Evolutionary conservation across 2,797 vertebrate species (phyloP).

Genomic region (Mycteria americana): DNA sequence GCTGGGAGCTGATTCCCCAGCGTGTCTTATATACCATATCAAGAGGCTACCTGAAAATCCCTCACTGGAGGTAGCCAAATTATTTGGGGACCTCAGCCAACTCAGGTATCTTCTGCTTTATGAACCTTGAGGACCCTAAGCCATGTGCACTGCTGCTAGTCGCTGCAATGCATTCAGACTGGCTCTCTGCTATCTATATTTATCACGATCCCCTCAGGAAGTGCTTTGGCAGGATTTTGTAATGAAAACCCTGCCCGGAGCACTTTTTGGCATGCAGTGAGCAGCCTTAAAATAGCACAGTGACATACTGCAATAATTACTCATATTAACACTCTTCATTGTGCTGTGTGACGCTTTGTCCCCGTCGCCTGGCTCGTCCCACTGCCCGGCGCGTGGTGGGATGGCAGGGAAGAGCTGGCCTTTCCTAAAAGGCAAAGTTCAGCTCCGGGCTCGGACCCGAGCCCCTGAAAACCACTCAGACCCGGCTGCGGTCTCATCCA

Average conservation of each 20-base stretch:
- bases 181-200: slow-evolving; percentile 68
- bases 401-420: neutral
- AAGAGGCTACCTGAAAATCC: slow-evolving; percentile 63
- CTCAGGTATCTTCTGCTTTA: slow-evolving; percentile 54
- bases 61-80: slow-evolving; percentile 33
- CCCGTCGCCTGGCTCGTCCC: slow-evolving; percentile 7
- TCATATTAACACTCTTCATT: slow-evolving; percentile 64
- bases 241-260: slow-evolving; percentile 69
- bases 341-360: slow-evolving; percentile 36
- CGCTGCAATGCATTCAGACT: slow-evolving; percentile 25
- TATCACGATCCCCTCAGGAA: slow-evolving; percentile 68
- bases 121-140: slow-evolving; percentile 53
- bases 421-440: slow-evolving; percentile 38
- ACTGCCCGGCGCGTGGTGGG: neutral
- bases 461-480: neutral
- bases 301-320: slow-evolving; percentile 71
- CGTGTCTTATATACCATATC: neutral
- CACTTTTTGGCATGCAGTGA: slow-evolving; percentile 54
- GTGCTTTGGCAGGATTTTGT: slow-evolving; percentile 68
- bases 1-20: neutral
- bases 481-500: neutral
- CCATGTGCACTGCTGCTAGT: slow-evolving; percentile 32
- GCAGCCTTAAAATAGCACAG: slow-evolving; percentile 68
- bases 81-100: slow-evolving; percentile 46
- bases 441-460: fast-evolving